Evolutionary conservation across 2,888 invertebrate genomes (phyloP), one percentile per base, ranked within the genome.

Genomic region (Watsonalla cultraria): DNA sequence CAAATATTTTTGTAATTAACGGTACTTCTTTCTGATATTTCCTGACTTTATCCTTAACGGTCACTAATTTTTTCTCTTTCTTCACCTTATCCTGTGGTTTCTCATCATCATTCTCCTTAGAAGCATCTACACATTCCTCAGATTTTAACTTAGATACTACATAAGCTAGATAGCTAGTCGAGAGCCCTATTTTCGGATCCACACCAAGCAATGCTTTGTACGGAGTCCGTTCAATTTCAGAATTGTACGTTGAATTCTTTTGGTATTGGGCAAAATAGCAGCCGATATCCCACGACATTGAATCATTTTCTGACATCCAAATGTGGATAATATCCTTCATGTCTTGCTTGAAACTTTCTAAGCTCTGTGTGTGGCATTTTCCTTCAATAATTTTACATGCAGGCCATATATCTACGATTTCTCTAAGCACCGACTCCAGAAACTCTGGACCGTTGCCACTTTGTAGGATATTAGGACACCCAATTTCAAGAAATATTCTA

Each of bases 221-320:
- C 4, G 72, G 73, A 0, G 73, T 52, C 50, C 61, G 59, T 13
- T 9, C 54, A 48, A 70, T 70, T n/a, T 51, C 68, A 0, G 49
- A 7, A 60, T 70, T 63, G 34, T 54, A 62, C 0, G 64, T 68
- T 0, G 62, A 52, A 48, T 74, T 74, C 61, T 68, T 68, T 14
- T 59, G 57, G 11, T 58, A 70, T 46, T 72, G 75, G 8, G 57
- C 68, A 45, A 70, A 70, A 50, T 58, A 65, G 15, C 67, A 68
- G 0, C 73, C 70, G 4, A 69, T 45, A 0, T 72, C 61, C 70
- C 70, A 74, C 11, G 73, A 63, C 34, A 57, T 63, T 7, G 66
- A 68, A 6, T 68, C 64, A 59, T 73, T 72, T 37, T 74, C 70
- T 4, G 14, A 13, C 64, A 76, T 64, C 74, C 73, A 76, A 11